Evolutionary conservation across 2,113 vertebrate species (phyloP).

Genomic region (Xenopus tropicalis): DNA sequence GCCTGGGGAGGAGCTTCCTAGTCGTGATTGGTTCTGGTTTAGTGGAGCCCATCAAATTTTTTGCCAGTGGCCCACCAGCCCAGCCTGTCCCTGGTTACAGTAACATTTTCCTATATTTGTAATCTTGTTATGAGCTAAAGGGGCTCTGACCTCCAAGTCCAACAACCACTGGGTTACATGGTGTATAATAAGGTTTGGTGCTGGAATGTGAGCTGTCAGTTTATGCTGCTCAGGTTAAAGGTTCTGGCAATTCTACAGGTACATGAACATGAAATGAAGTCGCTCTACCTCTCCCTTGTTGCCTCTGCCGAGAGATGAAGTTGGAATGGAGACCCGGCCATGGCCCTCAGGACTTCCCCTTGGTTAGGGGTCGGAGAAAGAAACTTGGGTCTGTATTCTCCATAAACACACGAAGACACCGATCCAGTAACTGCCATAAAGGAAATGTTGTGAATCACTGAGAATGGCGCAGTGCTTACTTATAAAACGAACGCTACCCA

Average conservation of each 20-base stretch:
- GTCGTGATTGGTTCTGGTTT: too few species aligned
- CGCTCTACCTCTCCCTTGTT: conserved; percentile 8
- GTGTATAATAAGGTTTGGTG: not conserved
- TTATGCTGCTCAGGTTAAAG: not conserved
- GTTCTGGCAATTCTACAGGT: not conserved
- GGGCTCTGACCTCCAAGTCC: too few species aligned
- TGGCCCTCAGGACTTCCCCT: not conserved
- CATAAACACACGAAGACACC: conserved; percentile 8
- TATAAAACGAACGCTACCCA: too few species aligned
- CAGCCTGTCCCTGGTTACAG: too few species aligned
- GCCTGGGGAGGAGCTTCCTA: too few species aligned
- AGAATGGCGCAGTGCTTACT: too few species aligned
- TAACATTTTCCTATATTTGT: too few species aligned
- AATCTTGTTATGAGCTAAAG: too few species aligned
- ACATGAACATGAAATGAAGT: not conserved
- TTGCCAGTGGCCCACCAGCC: too few species aligned
- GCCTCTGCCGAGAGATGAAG: conserved; percentile 18
- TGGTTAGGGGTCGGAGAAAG: conserved; percentile 19
- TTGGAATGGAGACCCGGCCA: conserved; percentile 5
- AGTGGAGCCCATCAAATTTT: too few species aligned
- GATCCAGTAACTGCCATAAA: not conserved
- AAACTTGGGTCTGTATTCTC: conserved; percentile 27
- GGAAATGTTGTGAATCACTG: too few species aligned
- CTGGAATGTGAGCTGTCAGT: not conserved
- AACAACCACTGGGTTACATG: too few species aligned